A percentile compares a stretch with the other conserved stretches of the same genome.
Conservation (phyloP, 2,797 vertebrate genomes). For the Xenentodon cancila region DNA sequence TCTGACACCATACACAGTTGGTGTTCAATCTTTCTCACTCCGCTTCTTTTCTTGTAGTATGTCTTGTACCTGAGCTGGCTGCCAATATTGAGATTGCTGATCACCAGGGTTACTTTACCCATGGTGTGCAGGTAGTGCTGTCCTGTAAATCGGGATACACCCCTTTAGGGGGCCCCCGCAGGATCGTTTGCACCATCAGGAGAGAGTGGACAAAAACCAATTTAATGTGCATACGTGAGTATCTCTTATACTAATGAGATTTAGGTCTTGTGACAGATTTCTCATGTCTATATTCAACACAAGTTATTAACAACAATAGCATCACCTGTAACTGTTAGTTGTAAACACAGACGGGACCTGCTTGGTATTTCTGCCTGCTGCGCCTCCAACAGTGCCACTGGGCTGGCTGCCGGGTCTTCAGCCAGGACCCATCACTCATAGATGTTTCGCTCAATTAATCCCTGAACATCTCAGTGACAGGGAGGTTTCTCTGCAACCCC, state of each 20-base stretch:
- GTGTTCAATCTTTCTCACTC: neutral
- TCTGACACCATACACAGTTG: no score
- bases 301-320: neutral
- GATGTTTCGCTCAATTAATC: no score
- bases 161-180: constrained; percentile 61
- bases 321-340: neutral
- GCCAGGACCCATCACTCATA: no score
- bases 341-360: no score
- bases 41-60: constrained; percentile 62
- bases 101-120: constrained; percentile 71
- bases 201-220: constrained; percentile 82
- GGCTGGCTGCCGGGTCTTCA: no score
- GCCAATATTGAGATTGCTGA: constrained; percentile 56
- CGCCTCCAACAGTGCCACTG: no score
- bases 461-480: no score
- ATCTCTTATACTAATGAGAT: constrained; percentile 12
- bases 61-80: constrained; percentile 73
- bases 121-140: constrained; percentile 74
- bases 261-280: neutral
- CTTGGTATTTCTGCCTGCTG: no score
- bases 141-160: constrained; percentile 79
- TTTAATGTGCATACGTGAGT: constrained; percentile 85
- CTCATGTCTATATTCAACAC: neutral
- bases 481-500: no score
- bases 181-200: constrained; percentile 68